A percentile compares a stretch with the other conserved stretches of the same genome.
These are phyloP conservation scores for Polypterus bichir DNA, from an alignment of 2,113 vertebrate genomes.

Conservation along the genomic window DNA sequence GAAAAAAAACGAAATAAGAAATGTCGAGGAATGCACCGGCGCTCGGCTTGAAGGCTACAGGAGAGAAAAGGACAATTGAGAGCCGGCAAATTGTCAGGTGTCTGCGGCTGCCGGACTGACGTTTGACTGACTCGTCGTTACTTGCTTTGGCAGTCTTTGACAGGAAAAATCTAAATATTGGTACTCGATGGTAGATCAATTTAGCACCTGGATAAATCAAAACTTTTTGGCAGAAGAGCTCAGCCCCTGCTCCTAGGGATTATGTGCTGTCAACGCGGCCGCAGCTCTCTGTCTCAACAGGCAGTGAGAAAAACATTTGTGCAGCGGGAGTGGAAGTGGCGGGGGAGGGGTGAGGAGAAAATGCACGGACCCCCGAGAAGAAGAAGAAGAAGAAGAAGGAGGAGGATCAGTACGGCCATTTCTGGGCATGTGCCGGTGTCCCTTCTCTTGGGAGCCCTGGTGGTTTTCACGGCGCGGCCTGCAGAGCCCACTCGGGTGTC, in stretches of 20 bases:
- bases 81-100: conserved; percentile 1
- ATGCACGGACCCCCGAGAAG: too few species aligned
- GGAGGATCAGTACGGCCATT: too few species aligned
- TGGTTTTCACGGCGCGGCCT: too few species aligned
- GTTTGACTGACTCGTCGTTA: conserved; percentile 4
- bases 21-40: neutral
- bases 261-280: neutral
- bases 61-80: neutral
- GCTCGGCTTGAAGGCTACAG: neutral
- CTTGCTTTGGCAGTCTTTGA: neutral
- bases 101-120: neutral
- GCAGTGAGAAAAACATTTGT: too few species aligned
- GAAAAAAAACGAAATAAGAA: too few species aligned
- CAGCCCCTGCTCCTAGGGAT: neutral
- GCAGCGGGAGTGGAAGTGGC: too few species aligned
- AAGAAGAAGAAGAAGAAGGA: too few species aligned
- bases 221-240: neutral
- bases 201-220: neutral
- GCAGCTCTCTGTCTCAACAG: too few species aligned
- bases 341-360: too few species aligned
- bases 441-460: too few species aligned
- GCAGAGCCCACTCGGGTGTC: too few species aligned
- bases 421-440: too few species aligned
- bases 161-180: neutral
- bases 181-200: neutral